A percentile compares a stretch with the other conserved stretches of the same genome.
Conservation (phyloP, 2,113 vertebrate species). For the Tapirus terrestris region DNA sequence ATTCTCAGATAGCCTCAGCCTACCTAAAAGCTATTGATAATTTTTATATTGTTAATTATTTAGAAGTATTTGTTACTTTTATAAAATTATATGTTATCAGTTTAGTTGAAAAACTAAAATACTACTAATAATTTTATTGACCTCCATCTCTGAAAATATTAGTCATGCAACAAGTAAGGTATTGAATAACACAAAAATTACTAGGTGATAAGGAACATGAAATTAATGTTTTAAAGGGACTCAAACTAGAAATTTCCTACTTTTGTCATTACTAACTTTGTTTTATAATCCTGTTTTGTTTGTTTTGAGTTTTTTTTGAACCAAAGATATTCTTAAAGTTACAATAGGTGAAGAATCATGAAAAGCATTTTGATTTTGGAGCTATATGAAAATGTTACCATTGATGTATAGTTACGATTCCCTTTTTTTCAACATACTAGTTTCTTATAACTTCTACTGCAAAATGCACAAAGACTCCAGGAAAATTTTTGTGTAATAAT, state of each 20-base stretch:
- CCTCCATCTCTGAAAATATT: constrained; percentile 35
- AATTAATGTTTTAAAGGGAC: constrained; percentile 74
- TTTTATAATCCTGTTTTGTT: constrained; percentile 34
- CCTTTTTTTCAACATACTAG: not conserved
- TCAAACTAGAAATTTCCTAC: not conserved
- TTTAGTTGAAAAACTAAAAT: constrained; percentile 23
- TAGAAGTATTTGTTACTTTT: not conserved
- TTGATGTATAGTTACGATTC: constrained; percentile 26
- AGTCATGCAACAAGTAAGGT: constrained; percentile 1
- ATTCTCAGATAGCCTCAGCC: not conserved
- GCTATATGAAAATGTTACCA: constrained; percentile 51
- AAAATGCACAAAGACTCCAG: constrained; percentile 63
- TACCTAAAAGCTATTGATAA: not conserved
- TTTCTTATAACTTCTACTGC: constrained; percentile 60
- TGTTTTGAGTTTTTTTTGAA: constrained; percentile 8
- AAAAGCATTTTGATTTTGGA: constrained; percentile 38
- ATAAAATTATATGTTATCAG: not conserved
- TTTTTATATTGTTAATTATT: not conserved
- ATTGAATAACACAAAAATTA: constrained; percentile 51
- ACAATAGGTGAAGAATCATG: not conserved
- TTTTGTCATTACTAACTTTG: constrained; percentile 35
- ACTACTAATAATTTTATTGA: constrained; percentile 16
- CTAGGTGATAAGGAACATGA: constrained; percentile 75
- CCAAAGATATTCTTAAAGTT: constrained; percentile 49
- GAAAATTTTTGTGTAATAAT: constrained; percentile 64